These are phyloP conservation scores for Porites evermanni DNA, from an alignment of 92 coral and sea anemone species.

Conservation along the genomic window DNA sequence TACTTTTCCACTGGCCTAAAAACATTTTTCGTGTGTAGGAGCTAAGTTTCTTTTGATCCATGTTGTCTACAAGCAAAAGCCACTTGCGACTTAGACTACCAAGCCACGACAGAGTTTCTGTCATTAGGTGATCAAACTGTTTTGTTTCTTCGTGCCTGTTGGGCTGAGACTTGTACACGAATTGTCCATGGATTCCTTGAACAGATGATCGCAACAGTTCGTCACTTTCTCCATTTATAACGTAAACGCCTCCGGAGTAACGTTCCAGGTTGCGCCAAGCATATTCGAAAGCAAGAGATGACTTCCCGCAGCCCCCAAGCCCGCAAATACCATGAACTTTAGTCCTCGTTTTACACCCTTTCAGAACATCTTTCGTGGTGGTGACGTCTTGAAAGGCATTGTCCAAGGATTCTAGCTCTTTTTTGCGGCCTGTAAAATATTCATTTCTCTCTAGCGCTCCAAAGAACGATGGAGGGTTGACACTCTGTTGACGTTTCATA, in stretches of 20 bases:
- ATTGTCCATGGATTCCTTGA: slow-evolving; percentile 11
- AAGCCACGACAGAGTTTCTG: slow-evolving; percentile 57
- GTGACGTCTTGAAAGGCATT: background rate
- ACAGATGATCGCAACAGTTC: slow-evolving; percentile 20
- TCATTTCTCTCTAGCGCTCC: slow-evolving; percentile 58
- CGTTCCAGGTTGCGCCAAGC: slow-evolving; percentile 31
- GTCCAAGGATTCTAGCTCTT: slow-evolving; percentile 27
- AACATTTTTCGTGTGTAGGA: slow-evolving; percentile 50
- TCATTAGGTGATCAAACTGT: slow-evolving; percentile 45
- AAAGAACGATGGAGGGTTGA: slow-evolving; percentile 15
- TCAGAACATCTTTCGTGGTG: background rate
- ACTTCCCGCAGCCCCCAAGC: slow-evolving; percentile 69
- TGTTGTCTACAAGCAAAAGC: slow-evolving; percentile 73
- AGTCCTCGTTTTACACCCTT: background rate
- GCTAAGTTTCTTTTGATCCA: slow-evolving; percentile 55
- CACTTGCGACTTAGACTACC: slow-evolving; percentile 41
- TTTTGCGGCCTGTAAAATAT: slow-evolving; percentile 57
- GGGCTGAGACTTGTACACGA: slow-evolving; percentile 39
- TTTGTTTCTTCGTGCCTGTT: background rate
- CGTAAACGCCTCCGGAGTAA: slow-evolving; percentile 60
- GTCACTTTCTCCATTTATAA: slow-evolving; percentile 65
- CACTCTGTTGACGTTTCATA: background rate
- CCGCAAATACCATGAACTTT: slow-evolving; percentile 38
- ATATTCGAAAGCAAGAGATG: slow-evolving; percentile 64
- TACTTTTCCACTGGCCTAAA: slow-evolving; percentile 71